These are phyloP conservation scores for Drosophila oshimai DNA, from an alignment of 1,140 invertebrate genomes.

Conservation along the genomic window DNA sequence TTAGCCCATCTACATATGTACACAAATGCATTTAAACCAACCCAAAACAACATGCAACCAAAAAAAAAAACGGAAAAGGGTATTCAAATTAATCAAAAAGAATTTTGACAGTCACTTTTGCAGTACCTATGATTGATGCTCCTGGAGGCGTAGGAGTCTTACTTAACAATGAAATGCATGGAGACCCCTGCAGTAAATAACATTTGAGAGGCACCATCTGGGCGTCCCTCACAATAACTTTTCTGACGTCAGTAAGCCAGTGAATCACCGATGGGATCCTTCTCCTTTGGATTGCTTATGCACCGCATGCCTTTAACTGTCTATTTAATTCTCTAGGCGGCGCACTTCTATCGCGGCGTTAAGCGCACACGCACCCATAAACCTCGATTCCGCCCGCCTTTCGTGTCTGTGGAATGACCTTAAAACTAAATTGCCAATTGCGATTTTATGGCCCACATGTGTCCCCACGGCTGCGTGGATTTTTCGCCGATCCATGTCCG, in stretches of 20 bases:
- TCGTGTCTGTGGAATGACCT: slow-evolving; percentile 49
- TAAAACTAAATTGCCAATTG: slow-evolving; percentile 66
- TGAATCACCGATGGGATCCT: slow-evolving; percentile 24
- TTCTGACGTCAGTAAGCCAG: slow-evolving; percentile 30
- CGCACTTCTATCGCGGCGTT: slow-evolving; percentile 57
- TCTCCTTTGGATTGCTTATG: slow-evolving; percentile 50
- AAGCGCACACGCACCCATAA: slow-evolving; percentile 78
- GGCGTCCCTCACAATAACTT: slow-evolving; percentile 38
- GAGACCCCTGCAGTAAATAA: slow-evolving; percentile 41
- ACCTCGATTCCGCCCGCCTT: slow-evolving; percentile 45
- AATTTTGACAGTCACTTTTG: not conserved
- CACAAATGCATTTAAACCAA: no score
- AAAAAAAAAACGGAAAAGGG: no score
- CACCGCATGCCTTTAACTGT: slow-evolving; percentile 42
- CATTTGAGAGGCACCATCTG: slow-evolving; percentile 55
- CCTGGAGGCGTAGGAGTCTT: slow-evolving; percentile 8
- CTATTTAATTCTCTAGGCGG: slow-evolving; percentile 60
- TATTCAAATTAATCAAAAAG: slow-evolving; percentile 33
- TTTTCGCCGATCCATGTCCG: not conserved
- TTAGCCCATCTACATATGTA: no score
- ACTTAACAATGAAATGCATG: slow-evolving; percentile 43
- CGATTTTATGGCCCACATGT: slow-evolving; percentile 63
- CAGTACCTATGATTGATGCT: slow-evolving; percentile 52
- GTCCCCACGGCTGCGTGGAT: slow-evolving; percentile 19
- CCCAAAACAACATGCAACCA: no score